Percentiles rank a stretch among this genome's conserved stretches.
Evolutionary conservation across 1,140 invertebrate genomes (phyloP).

Genomic region (Ceratosolen solmsi): DNA sequence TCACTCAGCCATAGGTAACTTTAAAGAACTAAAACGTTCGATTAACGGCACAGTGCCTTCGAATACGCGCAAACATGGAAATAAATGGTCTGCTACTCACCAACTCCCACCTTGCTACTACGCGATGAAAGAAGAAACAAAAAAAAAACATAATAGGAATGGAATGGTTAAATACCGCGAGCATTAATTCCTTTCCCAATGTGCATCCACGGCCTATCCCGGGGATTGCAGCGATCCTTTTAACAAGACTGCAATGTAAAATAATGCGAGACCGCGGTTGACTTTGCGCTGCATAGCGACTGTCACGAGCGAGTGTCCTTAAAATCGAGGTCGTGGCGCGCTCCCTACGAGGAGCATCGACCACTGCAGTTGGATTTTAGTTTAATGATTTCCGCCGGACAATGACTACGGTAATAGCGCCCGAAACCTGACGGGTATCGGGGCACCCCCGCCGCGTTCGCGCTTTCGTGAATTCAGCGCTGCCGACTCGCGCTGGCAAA

Average conservation of each 20-base stretch:
- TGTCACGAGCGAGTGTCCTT: not conserved
- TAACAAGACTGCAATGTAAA: not conserved
- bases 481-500: conserved; percentile 48
- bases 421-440: conserved; percentile 54
- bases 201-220: not conserved
- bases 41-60: not conserved
- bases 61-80: not conserved
- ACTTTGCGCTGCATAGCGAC: not conserved
- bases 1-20: not conserved
- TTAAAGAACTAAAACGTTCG: not conserved
- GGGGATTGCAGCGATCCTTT: not conserved
- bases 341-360: conserved; percentile 56
- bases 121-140: too few species aligned
- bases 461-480: conserved; percentile 43
- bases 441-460: conserved; percentile 47
- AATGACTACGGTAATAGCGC: conserved; percentile 63
- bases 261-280: not conserved
- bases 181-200: not conserved
- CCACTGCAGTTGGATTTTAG: conserved; percentile 65
- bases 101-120: not conserved
- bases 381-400: conserved; percentile 68
- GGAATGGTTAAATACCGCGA: not conserved
- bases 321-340: not conserved
- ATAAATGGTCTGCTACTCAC: not conserved
- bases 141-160: too few species aligned